Base-by-base conservation (phyloP, 2,113 vertebrate genomes). In the Otis tarda region DNA sequence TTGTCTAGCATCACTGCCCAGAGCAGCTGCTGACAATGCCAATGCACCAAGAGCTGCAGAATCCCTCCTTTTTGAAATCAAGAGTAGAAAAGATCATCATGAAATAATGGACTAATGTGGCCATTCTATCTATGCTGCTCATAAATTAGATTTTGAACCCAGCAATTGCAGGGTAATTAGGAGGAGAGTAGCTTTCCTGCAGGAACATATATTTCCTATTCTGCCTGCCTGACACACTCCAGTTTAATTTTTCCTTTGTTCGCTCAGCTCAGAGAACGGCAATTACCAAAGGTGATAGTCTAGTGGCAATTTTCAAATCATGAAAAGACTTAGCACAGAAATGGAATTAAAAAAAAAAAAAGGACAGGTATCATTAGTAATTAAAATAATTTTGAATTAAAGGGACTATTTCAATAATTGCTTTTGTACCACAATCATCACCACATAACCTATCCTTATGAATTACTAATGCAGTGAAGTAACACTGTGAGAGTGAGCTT, bases 371-470 rank as follows among this genome's bases (percentile, higher is more conserved):
- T 95, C 81, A 67, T 69, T 75, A 95, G 79, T 97, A 97, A 98
- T 97, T 98, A 98, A 98, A 97, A 97, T 96, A 96, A 97, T 96
- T 97, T 94, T 94, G 91, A 98, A 97, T 96, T 96, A 97, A 96
- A 98, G 91, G 68, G 61, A 95, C 83, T 71, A 86, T 96, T 90
- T 96, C 70, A 87, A 84, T 97, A 97, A 98, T 96, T 97, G 96
- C 92, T 95, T 97, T 96, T 96, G 60, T 87, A 80, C 81, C 94
- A 50, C 74, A 97, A 93, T 97, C 18, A 27, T 95, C 78, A 93
- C 85, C 87, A 93, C 63, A 85, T 93, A 97, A 94, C 91, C 82
- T 91, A 91, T 95, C 27, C 6, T 94, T 94, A 94, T 97, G 96
- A 97, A 97, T 97, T 96, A 97, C 96, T 97, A 97, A 96, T 89